These are phyloP conservation scores for Procavia capensis DNA, from an alignment of 2,113 vertebrate species.

Conservation along the genomic window DNA sequence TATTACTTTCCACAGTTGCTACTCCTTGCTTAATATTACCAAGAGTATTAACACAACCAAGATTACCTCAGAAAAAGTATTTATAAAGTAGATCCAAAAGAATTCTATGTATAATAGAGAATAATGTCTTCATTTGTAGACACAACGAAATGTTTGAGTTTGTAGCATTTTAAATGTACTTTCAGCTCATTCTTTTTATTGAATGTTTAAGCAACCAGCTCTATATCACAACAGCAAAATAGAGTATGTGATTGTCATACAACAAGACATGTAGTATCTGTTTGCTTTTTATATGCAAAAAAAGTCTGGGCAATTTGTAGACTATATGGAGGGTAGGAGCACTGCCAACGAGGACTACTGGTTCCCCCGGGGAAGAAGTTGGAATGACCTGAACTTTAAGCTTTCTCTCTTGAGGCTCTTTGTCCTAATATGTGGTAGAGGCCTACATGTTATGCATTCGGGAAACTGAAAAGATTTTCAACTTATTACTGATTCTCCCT, in stretches of 20 bases:
- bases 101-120: neutral
- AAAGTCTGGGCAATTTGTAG: neutral
- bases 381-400: neutral
- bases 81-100: neutral
- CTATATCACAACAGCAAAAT: neutral
- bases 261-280: neutral
- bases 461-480: neutral
- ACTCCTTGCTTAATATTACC: neutral
- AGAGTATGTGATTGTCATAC: neutral
- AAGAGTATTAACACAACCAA: neutral
- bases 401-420: neutral
- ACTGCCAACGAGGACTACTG: neutral
- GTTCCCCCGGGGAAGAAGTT: neutral
- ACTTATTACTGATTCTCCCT: neutral
- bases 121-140: neutral
- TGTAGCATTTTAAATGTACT: slow-evolving; percentile 17
- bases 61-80: slow-evolving; percentile 22
- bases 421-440: neutral
- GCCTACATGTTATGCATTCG: neutral
- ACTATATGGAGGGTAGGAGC: neutral
- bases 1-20: neutral
- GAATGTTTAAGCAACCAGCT: neutral
- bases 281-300: neutral
- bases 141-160: neutral
- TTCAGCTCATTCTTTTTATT: neutral